Evolutionary conservation across 1,140 invertebrate species (phyloP), one percentile per base, ranked within the genome.

Genomic region (Papilio machaon): DNA sequence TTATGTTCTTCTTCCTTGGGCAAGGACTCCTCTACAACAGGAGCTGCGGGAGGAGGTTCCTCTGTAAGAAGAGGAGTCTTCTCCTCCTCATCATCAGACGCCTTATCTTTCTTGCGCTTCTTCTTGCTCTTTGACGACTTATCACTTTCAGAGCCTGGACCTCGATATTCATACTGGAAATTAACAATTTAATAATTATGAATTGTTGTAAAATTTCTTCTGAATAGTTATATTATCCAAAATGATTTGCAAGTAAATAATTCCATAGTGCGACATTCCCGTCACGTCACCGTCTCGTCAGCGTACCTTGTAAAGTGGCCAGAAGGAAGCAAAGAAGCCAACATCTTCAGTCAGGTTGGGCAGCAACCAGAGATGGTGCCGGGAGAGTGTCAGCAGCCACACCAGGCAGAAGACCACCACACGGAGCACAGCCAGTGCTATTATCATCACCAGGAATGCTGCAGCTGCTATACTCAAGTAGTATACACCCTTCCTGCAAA

Each of bases 301-400:
- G 91, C 88, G 93, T 94, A 98, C 98, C 93, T 98, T 97, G 95
- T 99, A 99, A 2, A 99, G 95, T 43, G 99, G 99, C 97, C 98
- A 98, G 95, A 99, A 99, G 1, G 99, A 99, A 60, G 99, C 99
- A 81, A 99, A 98, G 95, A 99, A 99, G 52, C 99, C 99, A 73
- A 99, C 99, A 95, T 99, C 99, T 95, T 99, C 99, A 2, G 99
- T 99, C 30, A 99, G 95, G 95, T 99, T 99, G 0, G 99, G 99
- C 82, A 99, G 95, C 76, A 99, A 96, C 99, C 99, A 99, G 77
- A 99, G 96, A 90, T 99, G 98, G 94, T 99, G 97, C 90, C 97
- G 96, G 4, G 99, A 98, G 79, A 99, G 95, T 0, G 98, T 98
- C 1, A 98, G 85, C 1, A 97, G 88, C 98, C 99, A 99, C 23